Conservation (phyloP, 2,113 vertebrate species). For the Eptesicus fuscus region DNA sequence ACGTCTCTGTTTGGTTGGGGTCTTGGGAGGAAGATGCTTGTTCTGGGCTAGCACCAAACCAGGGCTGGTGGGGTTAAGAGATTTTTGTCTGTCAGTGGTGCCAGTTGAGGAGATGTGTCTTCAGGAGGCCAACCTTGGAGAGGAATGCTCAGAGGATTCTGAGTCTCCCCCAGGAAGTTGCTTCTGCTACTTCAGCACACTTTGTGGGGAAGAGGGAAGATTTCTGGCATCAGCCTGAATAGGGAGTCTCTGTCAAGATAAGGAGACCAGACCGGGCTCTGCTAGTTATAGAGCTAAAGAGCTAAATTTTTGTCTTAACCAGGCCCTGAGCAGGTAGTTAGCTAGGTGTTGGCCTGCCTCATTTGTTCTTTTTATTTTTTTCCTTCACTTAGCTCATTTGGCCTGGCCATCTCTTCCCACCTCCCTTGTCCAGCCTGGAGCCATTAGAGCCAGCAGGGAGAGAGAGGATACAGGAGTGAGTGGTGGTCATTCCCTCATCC, state of each 20-base stretch:
- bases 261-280: neutral
- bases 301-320: neutral
- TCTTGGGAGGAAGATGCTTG: neutral
- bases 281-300: neutral
- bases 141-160: neutral
- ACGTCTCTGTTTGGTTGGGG: neutral
- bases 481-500: neutral
- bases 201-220: neutral
- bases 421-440: neutral
- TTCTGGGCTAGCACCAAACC: neutral
- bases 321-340: neutral
- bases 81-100: neutral
- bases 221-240: neutral
- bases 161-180: neutral
- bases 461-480: neutral
- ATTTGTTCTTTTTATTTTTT: neutral
- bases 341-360: neutral
- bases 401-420: neutral
- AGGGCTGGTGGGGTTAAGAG: neutral
- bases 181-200: neutral
- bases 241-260: neutral
- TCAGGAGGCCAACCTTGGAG: neutral
- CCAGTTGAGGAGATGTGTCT: neutral
- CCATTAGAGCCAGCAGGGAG: neutral
- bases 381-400: neutral